These are phyloP conservation scores for Drosophila pseudoobscura DNA, from an alignment of 1,140 invertebrate genomes.

Conservation along the genomic window DNA sequence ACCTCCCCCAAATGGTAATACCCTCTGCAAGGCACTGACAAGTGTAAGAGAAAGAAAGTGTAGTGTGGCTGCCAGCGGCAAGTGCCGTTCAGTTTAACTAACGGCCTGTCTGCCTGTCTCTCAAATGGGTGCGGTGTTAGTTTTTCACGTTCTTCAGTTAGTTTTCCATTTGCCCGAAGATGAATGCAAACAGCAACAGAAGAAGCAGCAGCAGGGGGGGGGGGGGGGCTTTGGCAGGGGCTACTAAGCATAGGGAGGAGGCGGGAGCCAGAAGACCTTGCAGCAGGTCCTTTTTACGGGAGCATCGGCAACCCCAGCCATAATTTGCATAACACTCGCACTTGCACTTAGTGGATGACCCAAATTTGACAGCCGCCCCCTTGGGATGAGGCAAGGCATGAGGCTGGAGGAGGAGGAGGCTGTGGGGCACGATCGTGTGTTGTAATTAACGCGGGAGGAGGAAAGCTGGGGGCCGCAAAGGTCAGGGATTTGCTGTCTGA, in stretches of 20 bases:
- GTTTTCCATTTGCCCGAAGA: slow-evolving; percentile 48
- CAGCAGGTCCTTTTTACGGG: slow-evolving; percentile 57
- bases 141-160: slow-evolving; percentile 27
- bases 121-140: slow-evolving; percentile 52
- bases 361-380: slow-evolving; percentile 54
- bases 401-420: slow-evolving; percentile 4
- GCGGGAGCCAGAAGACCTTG: slow-evolving; percentile 23
- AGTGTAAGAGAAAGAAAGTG: neutral
- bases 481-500: slow-evolving; percentile 70
- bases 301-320: slow-evolving; percentile 17
- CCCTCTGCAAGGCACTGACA: too few relatives aligned
- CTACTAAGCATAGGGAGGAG: slow-evolving; percentile 2
- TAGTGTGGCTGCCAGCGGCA: slow-evolving; percentile 30
- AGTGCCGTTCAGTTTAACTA: slow-evolving; percentile 59
- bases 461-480: slow-evolving; percentile 48
- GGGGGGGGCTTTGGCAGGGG: neutral
- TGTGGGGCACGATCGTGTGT: slow-evolving; percentile 26
- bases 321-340: slow-evolving; percentile 78
- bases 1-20: too few relatives aligned
- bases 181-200: slow-evolving; percentile 28
- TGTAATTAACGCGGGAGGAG: slow-evolving; percentile 64
- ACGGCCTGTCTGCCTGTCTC: slow-evolving; percentile 21
- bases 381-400: neutral
- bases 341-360: slow-evolving; percentile 77
- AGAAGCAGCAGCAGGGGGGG: neutral